Evolutionary conservation across 2,797 vertebrate species (phyloP), one percentile per base, ranked within the genome.

Genomic region (Crocodylus rhombifer): DNA sequence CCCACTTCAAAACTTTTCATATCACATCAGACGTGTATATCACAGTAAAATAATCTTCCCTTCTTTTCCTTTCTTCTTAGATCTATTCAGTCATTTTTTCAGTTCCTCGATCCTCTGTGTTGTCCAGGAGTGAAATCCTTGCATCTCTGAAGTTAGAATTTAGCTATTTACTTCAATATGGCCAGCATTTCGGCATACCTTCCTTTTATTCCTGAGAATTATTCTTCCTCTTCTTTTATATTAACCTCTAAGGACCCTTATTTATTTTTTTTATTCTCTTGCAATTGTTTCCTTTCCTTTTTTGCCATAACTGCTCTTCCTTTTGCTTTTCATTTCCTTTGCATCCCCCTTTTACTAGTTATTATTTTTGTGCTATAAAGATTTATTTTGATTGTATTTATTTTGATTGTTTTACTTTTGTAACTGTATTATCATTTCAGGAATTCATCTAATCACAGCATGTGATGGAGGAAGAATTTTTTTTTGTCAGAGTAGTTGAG

Each of bases 181-280:
- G 79, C 23, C 69, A 42, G 74, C 71, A 85, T 77, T 94, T 92
- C 78, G 80, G 5, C 5, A 18, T 87, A 82, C 84, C 63, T 86
- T 58, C 36, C 8, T 84, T 92, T 90, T 69, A 80, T 51, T 28
- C 14, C 36, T 6, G 84, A 71, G 92, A 91, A 83, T 91, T 88
- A 79, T 88, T 77, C n/a, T 77, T 51, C 20, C 8, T 55, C 23
- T 88, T 90, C 67, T 76, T 7, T 67, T 82, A 82, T 21, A 30
- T 81, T 73, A 21, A 55, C 21, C 5, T 71, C 56, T 28, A 51
- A 51, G 58, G 88, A 89, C 67, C 63, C 82, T 14, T 36, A 10
- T 6, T 84, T 67, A 36, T 65, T 75, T 80, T 18, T 56, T 51
- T 14, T 84, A 6, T 75, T 5, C 16, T 67, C 64, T 83, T n/a